Evolutionary conservation across 1,140 invertebrate genomes (phyloP), one percentile per base, ranked within the genome.

Genomic region (Drosophila nikananu): DNA sequence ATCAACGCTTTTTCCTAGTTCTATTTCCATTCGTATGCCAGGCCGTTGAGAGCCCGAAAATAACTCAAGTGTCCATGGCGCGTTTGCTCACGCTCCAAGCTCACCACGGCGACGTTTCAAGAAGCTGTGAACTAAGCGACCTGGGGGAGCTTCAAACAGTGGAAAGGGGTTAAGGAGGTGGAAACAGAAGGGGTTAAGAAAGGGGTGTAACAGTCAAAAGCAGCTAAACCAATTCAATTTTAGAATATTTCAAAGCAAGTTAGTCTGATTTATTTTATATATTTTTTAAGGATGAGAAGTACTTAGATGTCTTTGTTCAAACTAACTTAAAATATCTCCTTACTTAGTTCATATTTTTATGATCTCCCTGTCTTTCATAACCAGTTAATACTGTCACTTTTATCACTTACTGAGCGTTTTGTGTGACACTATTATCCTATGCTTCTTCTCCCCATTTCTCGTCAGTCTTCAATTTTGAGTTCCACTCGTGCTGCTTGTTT

Each of bases 61-160:
- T 87, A 87, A 89, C 83, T 87, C 84, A 83, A 87, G 83, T 89
- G 66, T 72, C 80, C 55, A n/a, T 72, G 51, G 76, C 71, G 71
- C 71, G 80, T 46, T 44, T 67, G 51, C 61, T 64, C 63, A 65
- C 19, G 63, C 49, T 39, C 42, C 30, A 51, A 51, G 64, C 42
- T 55, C 39, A 39, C 62, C 73, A 42, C 55, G 54, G 12, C 37
- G 21, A 13, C 7, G 30, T 41, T 76, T 67, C 30, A 68, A 23
- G 51, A 59, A 65, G 42, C 71, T 37, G 60, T 37, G n/a, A 54
- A 70, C 46, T 54, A 41, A 39, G 37, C 37, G 21, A 37, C 41
- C n/a, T 30, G 30, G n/a, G 39, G 21, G 21, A 21, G 25, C 12
- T 35, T 19, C 9, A 6, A 42, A 15, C 6, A 17, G 65, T 21